Evolutionary conservation across 1,140 invertebrate genomes (phyloP), one percentile per base, ranked within the genome.

Genomic region (Orchestia grillus): DNA sequence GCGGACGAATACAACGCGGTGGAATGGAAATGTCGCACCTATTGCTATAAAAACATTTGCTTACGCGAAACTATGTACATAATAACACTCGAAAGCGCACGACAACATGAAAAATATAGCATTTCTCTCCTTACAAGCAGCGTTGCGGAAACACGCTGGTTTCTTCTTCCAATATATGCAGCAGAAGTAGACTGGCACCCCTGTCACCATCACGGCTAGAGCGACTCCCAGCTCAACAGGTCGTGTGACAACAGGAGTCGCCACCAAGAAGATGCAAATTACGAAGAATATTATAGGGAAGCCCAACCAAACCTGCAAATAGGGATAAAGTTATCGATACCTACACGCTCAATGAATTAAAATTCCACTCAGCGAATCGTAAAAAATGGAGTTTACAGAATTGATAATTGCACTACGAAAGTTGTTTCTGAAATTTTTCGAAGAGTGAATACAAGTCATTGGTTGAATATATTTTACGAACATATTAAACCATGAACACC

Each of bases 151-250:
- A 40, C 92, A 94, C 3, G 92, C 92, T 0, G 96, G 96, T 41
- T 57, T 88, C n/a, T n/a, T 96, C 47, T 91, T 90, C 96, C 96
- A 91, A 57, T 43, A n/a, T 1, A 96, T 91, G 41, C 96, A 96
- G 87, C 87, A 62, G 90, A 90, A 96, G 43, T 96, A 96, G 16
- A 96, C 96, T 0, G 96, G 96, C 45, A 96, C 87, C 40, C 96
- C 96, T 0, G 96, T 91, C 45, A 96, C 15, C 44, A 96, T 43
- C 23, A 96, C 90, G 15, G 88, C 96, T 11, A 96, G 41, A 0
- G 96, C 96, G 40, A 96, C 96, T 19, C 96, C 90, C 0, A 96
- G 96, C 87, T 96, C 96, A 8, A 96, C 96, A 45, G 96, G 96
- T 15, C 87, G 44, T 28, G 87, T 91, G 16, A 96, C 87, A 41